Conservation (phyloP, 2,888 invertebrate species). For the Phymatocera aterrima region DNA sequence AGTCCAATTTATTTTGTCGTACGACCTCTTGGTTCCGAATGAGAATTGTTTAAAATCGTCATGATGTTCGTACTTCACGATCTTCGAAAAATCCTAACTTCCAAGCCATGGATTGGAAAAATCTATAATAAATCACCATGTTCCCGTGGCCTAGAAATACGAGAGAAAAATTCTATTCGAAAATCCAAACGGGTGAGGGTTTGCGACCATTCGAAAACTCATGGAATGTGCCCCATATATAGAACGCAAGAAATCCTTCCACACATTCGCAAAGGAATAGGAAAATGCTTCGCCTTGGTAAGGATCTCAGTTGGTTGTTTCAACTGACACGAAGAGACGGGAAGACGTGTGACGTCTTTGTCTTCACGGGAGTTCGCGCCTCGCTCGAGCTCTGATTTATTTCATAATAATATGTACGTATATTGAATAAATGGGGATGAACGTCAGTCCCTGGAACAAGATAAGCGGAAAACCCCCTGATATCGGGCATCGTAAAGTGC, state of each 20-base stretch:
- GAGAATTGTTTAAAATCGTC: too few species aligned
- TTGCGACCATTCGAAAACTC: too few species aligned
- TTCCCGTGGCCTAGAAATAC: too few species aligned
- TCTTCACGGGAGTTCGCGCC: background rate
- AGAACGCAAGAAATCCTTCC: background rate
- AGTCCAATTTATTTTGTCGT: too few species aligned
- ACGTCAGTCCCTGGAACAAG: background rate
- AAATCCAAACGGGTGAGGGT: too few species aligned
- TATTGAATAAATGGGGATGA: constrained; percentile 29
- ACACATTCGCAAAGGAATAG: background rate
- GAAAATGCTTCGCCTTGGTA: background rate
- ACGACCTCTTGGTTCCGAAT: too few species aligned
- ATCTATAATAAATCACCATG: too few species aligned
- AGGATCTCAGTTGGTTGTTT: constrained; percentile 1
- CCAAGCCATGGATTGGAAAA: too few species aligned
- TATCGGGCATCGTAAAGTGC: constrained; percentile 33
- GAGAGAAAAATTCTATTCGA: too few species aligned
- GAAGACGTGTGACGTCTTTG: constrained; percentile 13
- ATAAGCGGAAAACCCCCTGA: background rate
- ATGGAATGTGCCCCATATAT: too few species aligned
- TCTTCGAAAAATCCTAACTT: too few species aligned
- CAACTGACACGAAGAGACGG: constrained; percentile 10
- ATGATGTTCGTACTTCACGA: too few species aligned
- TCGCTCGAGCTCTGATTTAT: constrained; percentile 8
- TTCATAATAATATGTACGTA: background rate